Conservation (phyloP, 2,888 invertebrate species). For the Torymus auratus region DNA sequence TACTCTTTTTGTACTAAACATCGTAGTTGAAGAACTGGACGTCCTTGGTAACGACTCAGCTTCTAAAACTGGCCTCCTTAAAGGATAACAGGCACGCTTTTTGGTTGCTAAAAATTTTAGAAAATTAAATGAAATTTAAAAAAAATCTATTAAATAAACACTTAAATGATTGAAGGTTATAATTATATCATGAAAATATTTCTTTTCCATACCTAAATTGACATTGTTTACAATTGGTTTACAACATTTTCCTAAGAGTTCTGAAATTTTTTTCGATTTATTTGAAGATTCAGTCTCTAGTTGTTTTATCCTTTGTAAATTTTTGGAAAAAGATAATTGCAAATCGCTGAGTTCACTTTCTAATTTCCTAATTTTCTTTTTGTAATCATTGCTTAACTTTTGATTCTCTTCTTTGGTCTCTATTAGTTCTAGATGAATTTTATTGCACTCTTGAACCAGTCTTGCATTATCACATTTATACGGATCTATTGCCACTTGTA, state of each 20-base stretch:
- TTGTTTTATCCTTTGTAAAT: slow-evolving; percentile 80
- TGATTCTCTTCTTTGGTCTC: slow-evolving; percentile 82
- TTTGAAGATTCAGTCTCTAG: slow-evolving; percentile 82
- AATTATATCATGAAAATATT: background rate
- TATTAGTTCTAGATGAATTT: slow-evolving; percentile 83
- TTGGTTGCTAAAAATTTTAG: slow-evolving; percentile 64
- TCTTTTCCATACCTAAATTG: slow-evolving; percentile 64
- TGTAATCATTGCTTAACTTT: slow-evolving; percentile 78
- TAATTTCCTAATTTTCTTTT: slow-evolving; percentile 77
- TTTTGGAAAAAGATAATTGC: slow-evolving; percentile 79
- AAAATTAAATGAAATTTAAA: no score
- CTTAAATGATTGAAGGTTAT: background rate
- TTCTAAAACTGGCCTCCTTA: slow-evolving; percentile 70
- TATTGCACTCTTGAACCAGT: slow-evolving; percentile 86
- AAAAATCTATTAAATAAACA: background rate
- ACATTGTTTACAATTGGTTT: slow-evolving; percentile 73
- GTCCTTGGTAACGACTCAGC: slow-evolving; percentile 68
- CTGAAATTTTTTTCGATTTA: slow-evolving; percentile 78
- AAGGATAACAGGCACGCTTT: slow-evolving; percentile 70
- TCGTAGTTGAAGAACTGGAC: slow-evolving; percentile 59
- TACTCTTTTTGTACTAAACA: slow-evolving; percentile 67
- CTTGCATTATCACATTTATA: slow-evolving; percentile 89
- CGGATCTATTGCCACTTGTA: slow-evolving; percentile 86
- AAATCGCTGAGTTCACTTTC: slow-evolving; percentile 81
- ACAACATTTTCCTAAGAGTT: slow-evolving; percentile 76